A percentile compares a stretch with the other conserved stretches of the same genome.
These are phyloP conservation scores for Menidia menidia DNA, from an alignment of 2,797 vertebrate genomes.

Conservation along the genomic window DNA sequence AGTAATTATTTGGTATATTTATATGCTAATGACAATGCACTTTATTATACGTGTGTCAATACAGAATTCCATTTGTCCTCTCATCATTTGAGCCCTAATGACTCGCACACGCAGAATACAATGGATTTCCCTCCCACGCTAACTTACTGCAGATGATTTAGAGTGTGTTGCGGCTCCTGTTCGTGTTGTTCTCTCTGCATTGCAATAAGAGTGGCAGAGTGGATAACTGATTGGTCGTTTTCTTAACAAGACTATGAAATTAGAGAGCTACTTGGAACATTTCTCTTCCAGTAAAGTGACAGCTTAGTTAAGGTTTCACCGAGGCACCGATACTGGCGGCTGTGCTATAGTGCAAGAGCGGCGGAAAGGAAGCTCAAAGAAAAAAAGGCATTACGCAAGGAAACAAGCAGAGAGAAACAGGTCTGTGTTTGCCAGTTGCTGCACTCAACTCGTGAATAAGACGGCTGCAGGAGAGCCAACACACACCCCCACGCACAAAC, in stretches of 20 bases:
- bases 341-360: constrained; percentile 64
- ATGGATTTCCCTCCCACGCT: not conserved
- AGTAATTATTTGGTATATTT: not conserved
- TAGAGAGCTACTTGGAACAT: constrained; percentile 55
- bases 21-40: not conserved
- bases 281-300: constrained; percentile 59
- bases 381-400: constrained; percentile 55
- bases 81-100: not conserved
- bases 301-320: constrained; percentile 58
- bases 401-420: constrained; percentile 73
- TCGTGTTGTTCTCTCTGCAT: constrained; percentile 39
- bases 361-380: constrained; percentile 42
- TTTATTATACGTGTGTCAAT: not conserved
- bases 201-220: constrained; percentile 60
- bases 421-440: constrained; percentile 70
- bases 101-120: not conserved
- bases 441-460: constrained; percentile 43
- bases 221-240: constrained; percentile 75
- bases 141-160: not conserved
- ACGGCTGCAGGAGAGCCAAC: constrained; percentile 49
- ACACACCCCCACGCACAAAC: constrained; percentile 35
- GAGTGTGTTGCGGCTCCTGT: constrained; percentile 31
- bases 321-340: constrained; percentile 44
- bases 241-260: constrained; percentile 70
- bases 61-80: not conserved